Evolutionary conservation across 2,888 invertebrate species (phyloP), one percentile per base, ranked within the genome.

Genomic region (Aphidius colemani): DNA sequence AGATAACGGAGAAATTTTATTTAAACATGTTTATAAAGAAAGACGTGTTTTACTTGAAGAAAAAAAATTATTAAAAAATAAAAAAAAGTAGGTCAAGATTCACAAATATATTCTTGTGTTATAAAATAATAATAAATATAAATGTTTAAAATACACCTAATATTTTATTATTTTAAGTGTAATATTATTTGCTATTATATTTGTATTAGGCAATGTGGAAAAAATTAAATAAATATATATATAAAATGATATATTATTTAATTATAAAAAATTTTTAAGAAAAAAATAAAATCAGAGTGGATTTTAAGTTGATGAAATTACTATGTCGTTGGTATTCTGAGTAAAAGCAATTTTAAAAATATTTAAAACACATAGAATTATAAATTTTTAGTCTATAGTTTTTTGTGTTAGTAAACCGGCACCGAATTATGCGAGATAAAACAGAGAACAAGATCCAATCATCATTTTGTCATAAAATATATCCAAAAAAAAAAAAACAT

Each of bases 301-400:
- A 30, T 30, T 30, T 30, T 30, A 30, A 30, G 5, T 30, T 46
- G 45, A 53, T 61, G 5, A 61, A 39, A 63, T 59, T 66, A 53
- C 65, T 69, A 69, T 67, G 79, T 80, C 78, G 78, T 73, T 69
- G 71, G 67, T 69, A 65, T 79, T 81, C 80, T 78, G 77, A 75
- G 80, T 79, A 69, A 79, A 78, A 72, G 76, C 79, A 80, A 81
- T 81, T 81, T 81, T 76, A 75, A 75, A 81, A 81, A 81, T 81
- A 81, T 81, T 79, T 79, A 78, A 79, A 81, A 80, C 74, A 79
- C 75, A 77, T 79, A 75, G 73, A 73, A 80, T 80, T 78, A 77
- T 72, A 67, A 57, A 48, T 60, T 70, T 66, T 68, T 6, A 30
- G 30, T 30, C 30, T 30, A 30, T 30, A 30, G 30, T 30, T 30